Base-by-base conservation (phyloP, 2,888 invertebrate genomes). In the Plagodis dolabraria region DNA sequence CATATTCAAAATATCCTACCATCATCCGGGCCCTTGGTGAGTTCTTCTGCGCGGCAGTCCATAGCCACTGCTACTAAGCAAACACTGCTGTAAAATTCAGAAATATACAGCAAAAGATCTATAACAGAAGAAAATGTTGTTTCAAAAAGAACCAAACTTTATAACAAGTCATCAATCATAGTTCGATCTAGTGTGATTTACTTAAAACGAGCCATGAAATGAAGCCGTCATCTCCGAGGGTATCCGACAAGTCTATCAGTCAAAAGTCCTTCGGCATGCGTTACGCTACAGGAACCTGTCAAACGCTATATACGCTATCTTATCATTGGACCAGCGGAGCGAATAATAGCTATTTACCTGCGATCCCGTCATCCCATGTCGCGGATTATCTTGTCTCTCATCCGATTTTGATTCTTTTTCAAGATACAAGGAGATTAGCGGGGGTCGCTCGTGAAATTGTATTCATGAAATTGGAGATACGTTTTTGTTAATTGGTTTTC, bases 281-380 rank as follows among this genome's bases (percentile, higher is more conserved):
- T 70, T 52, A 70, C 69, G 68, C 55, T 53, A 60, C 67, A 71
- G 68, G 75, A 74, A 72, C 77, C 73, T 86, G 87, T 90, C 90
- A 86, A 82, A 84, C 82, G 84, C 85, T 87, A 90, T 90, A 86
- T 82, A 84, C 82, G 84, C 85, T 87, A 90, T 90, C 91, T 78
- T 67, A 69, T 65, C 68, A 70, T 73, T 78, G 82, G 77, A 60
- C 75, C 92, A 88, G 67, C 79, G 88, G 84, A 89, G 89, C 92
- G 89, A 58, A 81, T 92, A 90, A 92, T 92, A 90, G 91, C 89
- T 91, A 91, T 87, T 91, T 91, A 92, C 92, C 91, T 91, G 83
- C 74, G 71, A 50, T 58, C 58, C 59, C 44, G 52, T 49, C 62
- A 54, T 76, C 75, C 77, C 79, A 71, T 80, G 78, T 81, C 80